Evolutionary conservation across 1,140 invertebrate species (phyloP), one percentile per base, ranked within the genome.

Genomic region (Drosophila mojavensis): DNA sequence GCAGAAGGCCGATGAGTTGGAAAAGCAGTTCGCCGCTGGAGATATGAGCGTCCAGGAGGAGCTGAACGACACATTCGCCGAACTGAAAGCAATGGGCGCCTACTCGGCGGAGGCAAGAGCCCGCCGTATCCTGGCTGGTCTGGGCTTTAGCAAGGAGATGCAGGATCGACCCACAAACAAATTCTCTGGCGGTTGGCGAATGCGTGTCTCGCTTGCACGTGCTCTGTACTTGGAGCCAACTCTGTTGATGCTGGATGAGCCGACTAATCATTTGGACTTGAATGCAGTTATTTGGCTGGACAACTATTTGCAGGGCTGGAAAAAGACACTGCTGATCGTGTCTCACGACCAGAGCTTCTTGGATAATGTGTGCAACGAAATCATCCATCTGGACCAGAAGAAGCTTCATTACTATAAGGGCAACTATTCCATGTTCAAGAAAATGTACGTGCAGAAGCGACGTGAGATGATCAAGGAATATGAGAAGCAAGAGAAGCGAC

Each of bases 261-360:
- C 99, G 77, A 97, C 97, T 1, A 97, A 97, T 94, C 97, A 97
- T 92, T 95, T 97, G 79, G 98, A 99, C 95, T 93, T 99, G 17
- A 99, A 99, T 92, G 98, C 98, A 76, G 98, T 99, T 55, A 99
- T 99, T 94, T 99, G 99, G 99, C 94, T 99, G 10, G 98, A 99
- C 91, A 99, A 99, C 92, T 99, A 99, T 93, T 93, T 99, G 13
- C 98, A 99, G 94, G 95, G 94, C 2, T 99, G 98, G 98, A 99
- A 99, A 92, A 99, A 99, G 90, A 99, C 99, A 0, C 93, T 99
- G 2, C 92, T 99, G 3, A 97, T 99, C 65, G 98, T 99, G 10
- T 99, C 98, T 83, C 99, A 99, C 94, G 98, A 99, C 94, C 98
- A 99, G 93, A 98, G 98, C 89, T 99, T 99, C 94, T 95, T 99